Base-by-base conservation (phyloP, 2,888 invertebrate genomes). In the Campoletis raptor region DNA sequence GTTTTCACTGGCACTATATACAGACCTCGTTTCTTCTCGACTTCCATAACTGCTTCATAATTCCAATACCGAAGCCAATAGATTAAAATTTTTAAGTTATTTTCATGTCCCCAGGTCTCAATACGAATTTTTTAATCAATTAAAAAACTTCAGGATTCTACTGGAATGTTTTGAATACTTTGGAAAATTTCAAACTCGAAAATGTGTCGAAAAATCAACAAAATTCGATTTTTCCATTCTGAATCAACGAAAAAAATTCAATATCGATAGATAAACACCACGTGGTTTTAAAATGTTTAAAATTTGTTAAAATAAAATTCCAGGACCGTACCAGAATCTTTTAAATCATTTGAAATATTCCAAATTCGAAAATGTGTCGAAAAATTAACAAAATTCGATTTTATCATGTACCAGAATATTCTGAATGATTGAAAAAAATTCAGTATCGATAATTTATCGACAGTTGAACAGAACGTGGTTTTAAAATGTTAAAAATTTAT, bases 1-100 rank as follows among this genome's bases (percentile, higher is more conserved):
- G 40, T 80, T 83, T 81, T 77, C 81, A 83, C 66, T 48, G 52
- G 36, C 24, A 67, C 69, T 30, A 42, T 40, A 18, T 12, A 30
- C 57, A 36, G 57, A 57, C 21, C 80, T 61, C 70, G 70, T 36
- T 61, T 70, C 66, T 69, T 42, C 36, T 80, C 37, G 8, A n/a
- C 61, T 30, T 57, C 69, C 67, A 57, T 79, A 57, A 24, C 37
- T 57, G 42, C 69, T 67, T 52, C 5, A 37, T 67, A n/a, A 76
- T 45, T n/a, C 36, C 42, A 57, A 36, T 8, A 7, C 61, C 2
- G n/a, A 8, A 54, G n/a, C 24, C 48, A 15, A 45, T 76, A n/a
- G 18, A 36, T 66, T 48, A 24, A 42, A 21, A 9, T 73, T 30
- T 73, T 37, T n/a, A 48, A 37, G 21, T 66, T 21, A 1, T 61